phyloP scores from a whole-genome alignment of 35 echinoderm and acorn worm genomes.

The Apostichopus japonicus region DNA sequence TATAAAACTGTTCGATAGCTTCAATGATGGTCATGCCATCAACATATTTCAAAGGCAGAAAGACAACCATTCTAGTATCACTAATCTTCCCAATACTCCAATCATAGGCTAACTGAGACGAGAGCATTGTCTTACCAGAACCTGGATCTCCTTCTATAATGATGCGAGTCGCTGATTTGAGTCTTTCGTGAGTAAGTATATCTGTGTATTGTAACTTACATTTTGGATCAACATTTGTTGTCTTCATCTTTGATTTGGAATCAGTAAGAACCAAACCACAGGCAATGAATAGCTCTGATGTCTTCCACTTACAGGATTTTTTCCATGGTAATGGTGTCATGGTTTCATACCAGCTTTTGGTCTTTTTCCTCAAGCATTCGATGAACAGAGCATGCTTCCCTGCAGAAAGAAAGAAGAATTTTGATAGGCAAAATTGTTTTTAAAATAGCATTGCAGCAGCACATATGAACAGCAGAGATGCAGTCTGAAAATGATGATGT shows the following conservation, averaged over 20 bases:
- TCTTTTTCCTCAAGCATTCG: neutral
- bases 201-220: slow-evolving; percentile 35
- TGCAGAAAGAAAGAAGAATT: neutral
- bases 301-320: neutral
- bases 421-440: no score
- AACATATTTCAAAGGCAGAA: no score
- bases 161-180: neutral
- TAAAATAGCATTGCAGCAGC: no score
- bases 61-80: no score
- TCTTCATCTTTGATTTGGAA: neutral
- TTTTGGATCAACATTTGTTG: neutral
- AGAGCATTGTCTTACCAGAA: slow-evolving; percentile 28
- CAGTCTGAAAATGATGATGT: no score
- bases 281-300: slow-evolving; percentile 7
- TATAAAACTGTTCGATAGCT: no score
- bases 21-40: no score
- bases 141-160: slow-evolving; percentile 40
- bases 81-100: no score
- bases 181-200: slow-evolving; percentile 1
- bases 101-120: slow-evolving; percentile 28
- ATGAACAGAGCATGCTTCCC: neutral
- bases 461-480: no score
- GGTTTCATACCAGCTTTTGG: neutral
- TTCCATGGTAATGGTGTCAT: slow-evolving; percentile 40
- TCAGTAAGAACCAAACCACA: slow-evolving; percentile 12